Percentiles rank a stretch among this genome's conserved stretches.
phyloP scores from a whole-genome alignment of 2,888 invertebrate genomes.

The Tupiocoris notatus region DNA sequence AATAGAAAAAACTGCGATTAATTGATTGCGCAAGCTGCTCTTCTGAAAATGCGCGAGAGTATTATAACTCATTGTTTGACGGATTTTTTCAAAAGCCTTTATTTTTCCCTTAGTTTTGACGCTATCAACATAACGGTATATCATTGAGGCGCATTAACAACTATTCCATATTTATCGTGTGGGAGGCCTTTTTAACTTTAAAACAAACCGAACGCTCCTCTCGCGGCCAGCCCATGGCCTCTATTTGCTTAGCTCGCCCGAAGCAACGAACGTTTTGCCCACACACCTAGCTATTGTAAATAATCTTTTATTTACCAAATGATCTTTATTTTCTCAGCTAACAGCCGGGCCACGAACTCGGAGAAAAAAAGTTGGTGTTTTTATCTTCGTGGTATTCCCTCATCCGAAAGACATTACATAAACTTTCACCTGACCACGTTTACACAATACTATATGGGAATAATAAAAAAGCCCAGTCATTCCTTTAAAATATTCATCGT shows the following conservation, averaged over 20 bases:
- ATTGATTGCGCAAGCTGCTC: no score
- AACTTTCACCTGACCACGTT: conserved; percentile 45
- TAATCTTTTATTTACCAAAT: conserved; percentile 48
- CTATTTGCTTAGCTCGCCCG: conserved; percentile 34
- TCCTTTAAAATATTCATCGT: conserved; percentile 36
- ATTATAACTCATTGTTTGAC: no score
- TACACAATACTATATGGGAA: conserved; percentile 44
- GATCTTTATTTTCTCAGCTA: conserved; percentile 47
- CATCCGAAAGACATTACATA: conserved; percentile 38
- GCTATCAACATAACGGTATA: background rate
- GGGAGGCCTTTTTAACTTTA: background rate
- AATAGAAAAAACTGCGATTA: no score
- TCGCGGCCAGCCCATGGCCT: conserved; percentile 28
- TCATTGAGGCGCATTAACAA: conserved; percentile 13
- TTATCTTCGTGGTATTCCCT: conserved; percentile 29
- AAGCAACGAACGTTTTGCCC: conserved; percentile 32
- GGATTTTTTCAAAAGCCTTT: no score
- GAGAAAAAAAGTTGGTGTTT: conserved; percentile 44
- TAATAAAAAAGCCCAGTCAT: conserved; percentile 45
- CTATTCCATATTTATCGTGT: conserved; percentile 30
- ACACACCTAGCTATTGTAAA: conserved; percentile 47
- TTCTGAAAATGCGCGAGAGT: no score
- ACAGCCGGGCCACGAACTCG: conserved; percentile 34
- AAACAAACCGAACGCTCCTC: conserved; percentile 40
- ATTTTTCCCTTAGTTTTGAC: background rate